Evolutionary conservation across 1,140 invertebrate genomes (phyloP).

Genomic region (Calycopis cecrops): DNA sequence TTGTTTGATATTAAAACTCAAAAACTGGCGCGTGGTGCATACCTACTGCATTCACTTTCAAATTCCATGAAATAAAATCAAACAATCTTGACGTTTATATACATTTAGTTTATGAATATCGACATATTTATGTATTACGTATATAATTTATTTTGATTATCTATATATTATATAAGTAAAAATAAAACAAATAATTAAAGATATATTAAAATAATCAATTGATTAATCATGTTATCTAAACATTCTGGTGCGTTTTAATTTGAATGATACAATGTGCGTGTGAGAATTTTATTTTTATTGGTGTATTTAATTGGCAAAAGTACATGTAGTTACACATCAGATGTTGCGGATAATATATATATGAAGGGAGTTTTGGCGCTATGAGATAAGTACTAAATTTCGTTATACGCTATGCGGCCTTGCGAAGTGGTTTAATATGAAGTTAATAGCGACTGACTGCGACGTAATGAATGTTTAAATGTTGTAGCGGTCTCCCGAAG

Average conservation of each 20-base stretch:
- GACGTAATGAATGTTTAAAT: slow-evolving; percentile 61
- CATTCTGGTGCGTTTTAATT: neutral
- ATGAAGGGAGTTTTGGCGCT: slow-evolving; percentile 18
- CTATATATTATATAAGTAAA: no score
- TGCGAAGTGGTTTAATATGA: slow-evolving; percentile 37
- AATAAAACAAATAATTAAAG: no score
- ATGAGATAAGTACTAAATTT: slow-evolving; percentile 53
- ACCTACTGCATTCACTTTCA: no score
- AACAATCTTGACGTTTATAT: no score
- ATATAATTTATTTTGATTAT: no score
- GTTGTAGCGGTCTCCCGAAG: slow-evolving; percentile 62
- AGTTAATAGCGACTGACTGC: slow-evolving; percentile 43
- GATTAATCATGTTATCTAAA: neutral
- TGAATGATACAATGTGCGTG: slow-evolving; percentile 3
- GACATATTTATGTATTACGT: no score
- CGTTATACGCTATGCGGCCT: slow-evolving; percentile 36
- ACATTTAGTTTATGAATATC: no score
- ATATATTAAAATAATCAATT: no score
- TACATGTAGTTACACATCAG: slow-evolving; percentile 62
- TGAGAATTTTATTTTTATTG: slow-evolving; percentile 18
- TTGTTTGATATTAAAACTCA: no score
- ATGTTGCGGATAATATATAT: slow-evolving; percentile 14
- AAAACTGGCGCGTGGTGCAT: no score
- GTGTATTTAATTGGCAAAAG: slow-evolving; percentile 20
- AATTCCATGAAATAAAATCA: no score